Evolutionary conservation across 2,888 invertebrate species (phyloP).

Genomic region (Stenotaenia linearis): DNA sequence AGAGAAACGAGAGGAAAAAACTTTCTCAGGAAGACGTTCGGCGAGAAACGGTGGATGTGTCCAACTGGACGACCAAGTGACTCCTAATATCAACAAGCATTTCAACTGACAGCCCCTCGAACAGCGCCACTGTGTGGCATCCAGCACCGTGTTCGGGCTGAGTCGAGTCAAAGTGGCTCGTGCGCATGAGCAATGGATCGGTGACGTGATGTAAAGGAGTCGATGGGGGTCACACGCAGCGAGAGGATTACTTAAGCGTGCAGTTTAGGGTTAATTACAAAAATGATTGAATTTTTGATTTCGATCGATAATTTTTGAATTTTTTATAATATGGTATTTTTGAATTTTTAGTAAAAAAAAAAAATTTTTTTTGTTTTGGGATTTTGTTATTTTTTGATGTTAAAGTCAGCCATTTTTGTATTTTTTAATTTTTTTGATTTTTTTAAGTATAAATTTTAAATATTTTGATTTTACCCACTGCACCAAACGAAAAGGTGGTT

Average conservation of each 20-base stretch:
- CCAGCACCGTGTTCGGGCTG: background rate
- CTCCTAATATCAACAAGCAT: constrained; percentile 11
- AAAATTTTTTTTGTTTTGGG: too few species aligned
- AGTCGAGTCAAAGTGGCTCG: background rate
- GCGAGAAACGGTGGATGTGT: background rate
- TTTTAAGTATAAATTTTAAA: background rate
- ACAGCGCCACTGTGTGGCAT: constrained; percentile 1
- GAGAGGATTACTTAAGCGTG: background rate
- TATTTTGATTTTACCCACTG: background rate
- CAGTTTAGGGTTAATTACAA: background rate
- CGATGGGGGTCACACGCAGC: background rate
- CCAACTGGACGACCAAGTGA: background rate
- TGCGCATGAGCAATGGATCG: background rate
- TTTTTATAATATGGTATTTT: background rate
- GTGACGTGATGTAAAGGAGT: background rate
- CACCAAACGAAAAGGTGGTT: background rate
- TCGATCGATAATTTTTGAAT: background rate
- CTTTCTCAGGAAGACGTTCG: background rate
- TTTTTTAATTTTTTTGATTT: background rate
- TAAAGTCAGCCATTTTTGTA: background rate
- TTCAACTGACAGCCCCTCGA: background rate
- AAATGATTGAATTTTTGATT: background rate
- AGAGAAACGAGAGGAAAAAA: background rate
- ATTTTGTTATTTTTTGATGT: background rate
- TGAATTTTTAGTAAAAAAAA: background rate